Base-by-base conservation (phyloP, 2,888 invertebrate species). In the Zhengitettix transpicula region DNA sequence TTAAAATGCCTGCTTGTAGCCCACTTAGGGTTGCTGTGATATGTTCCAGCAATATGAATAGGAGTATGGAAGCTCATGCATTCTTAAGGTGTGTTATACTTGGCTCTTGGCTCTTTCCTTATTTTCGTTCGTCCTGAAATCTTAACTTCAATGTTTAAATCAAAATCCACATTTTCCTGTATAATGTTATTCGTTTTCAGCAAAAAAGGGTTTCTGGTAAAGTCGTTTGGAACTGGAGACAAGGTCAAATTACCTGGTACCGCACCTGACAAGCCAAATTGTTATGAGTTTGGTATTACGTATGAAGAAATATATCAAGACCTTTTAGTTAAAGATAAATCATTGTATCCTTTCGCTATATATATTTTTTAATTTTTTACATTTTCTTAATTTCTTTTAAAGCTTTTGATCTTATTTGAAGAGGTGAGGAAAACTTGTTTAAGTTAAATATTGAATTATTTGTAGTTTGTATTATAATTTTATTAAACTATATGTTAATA, bases 61-160 rank as follows among this genome's bases (percentile, higher is more conserved):
- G 99, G 61, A 97, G 96, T 69, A 99, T 99, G 99, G 99, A 99
- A 77, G 98, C 98, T 15, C 99, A 99, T 77, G 91, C 91, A 61
- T 95, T 96, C 74, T 77, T 99, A 56, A 79, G 81, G 84, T 84
- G 74, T 70, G 28, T 17, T 15, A 40, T 53, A 17, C 12, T 9
- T 15, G 16, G 53, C 14, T 52, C 9, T 41, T 56, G 41, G 14
- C 9, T 14, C n/a, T 56, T 40, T 44, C 42, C 17, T 47, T 17
- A 41, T 9, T 14, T 17, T 47, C n/a, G 44, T 54, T 17, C 16
- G n/a, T 10, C 11, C 12, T 9, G 12, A 41, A 41, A 16, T 15
- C 12, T 58, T 9, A 28, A 1, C 9, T 28, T 44, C 7, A 44
- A 10, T 15, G 9, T 28, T 12, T 5, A 40, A 28, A 16, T 40